phyloP scores from a whole-genome alignment of 2,888 invertebrate species.

The Mellilla xanthometata region DNA sequence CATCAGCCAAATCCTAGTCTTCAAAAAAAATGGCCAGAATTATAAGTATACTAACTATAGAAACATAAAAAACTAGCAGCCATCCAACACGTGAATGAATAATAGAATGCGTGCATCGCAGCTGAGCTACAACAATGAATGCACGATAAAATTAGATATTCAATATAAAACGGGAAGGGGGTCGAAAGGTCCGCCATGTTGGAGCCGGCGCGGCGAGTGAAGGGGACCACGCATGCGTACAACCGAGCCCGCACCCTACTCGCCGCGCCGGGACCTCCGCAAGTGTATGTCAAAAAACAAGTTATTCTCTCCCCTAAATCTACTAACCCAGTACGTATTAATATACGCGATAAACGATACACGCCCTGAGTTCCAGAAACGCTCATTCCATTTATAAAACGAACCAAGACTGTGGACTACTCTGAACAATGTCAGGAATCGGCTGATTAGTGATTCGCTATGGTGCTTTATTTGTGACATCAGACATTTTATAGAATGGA shows the following conservation, averaged over 20 bases:
- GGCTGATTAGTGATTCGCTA: conserved; percentile 62
- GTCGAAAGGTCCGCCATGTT: conserved; percentile 77
- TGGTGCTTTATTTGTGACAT: conserved; percentile 40
- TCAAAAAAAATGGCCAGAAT: no score
- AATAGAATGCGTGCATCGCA: conserved; percentile 51
- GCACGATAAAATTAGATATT: conserved; percentile 81
- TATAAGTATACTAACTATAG: no score
- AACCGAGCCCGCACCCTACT: conserved; percentile 70
- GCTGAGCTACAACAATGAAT: conserved; percentile 62
- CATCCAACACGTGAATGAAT: conserved; percentile 32
- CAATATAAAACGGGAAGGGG: conserved; percentile 73
- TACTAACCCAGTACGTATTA: conserved; percentile 77
- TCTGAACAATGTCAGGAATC: conserved; percentile 66
- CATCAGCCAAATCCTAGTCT: no score
- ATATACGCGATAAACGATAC: conserved; percentile 60
- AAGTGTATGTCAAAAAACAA: conserved; percentile 79
- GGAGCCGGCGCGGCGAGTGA: conserved; percentile 62
- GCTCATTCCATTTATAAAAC: conserved; percentile 16
- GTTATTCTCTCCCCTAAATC: conserved; percentile 77
- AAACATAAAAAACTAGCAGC: conserved; percentile 5
- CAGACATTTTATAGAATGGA: conserved; percentile 30
- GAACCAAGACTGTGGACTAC: conserved; percentile 14
- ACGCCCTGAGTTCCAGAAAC: conserved; percentile 47
- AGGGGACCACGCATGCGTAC: conserved; percentile 75
- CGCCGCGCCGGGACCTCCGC: conserved; percentile 73